Conservation (phyloP, 2,797 vertebrate genomes). For the Crocidura indochinensis region DNA sequence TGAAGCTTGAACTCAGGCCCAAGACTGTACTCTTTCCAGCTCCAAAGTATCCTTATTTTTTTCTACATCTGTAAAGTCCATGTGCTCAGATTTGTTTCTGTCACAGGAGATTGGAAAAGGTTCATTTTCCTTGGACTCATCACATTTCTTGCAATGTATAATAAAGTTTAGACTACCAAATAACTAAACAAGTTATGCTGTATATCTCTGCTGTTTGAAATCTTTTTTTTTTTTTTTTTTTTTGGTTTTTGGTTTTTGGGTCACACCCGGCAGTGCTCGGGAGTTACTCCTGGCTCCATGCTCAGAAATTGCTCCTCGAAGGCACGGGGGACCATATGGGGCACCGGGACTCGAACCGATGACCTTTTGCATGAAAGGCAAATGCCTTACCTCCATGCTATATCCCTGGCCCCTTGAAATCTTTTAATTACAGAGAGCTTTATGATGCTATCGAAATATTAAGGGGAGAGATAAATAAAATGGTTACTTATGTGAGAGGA, state of each 20-base stretch:
- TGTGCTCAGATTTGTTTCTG: background rate
- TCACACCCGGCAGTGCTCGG: too few species aligned
- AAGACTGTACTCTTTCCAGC: too few species aligned
- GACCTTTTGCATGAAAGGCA: too few species aligned
- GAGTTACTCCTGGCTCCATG: too few species aligned
- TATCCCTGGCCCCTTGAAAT: too few species aligned
- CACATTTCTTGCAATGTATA: conserved; percentile 28
- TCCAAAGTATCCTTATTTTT: background rate
- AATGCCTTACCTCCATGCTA: too few species aligned
- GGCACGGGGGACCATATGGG: too few species aligned
- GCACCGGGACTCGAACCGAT: too few species aligned
- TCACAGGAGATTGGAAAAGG: background rate
- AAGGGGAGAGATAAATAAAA: conserved; percentile 52
- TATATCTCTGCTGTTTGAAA: conserved; percentile 32
- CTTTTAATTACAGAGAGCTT: conserved; percentile 36
- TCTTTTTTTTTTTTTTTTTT: too few species aligned
- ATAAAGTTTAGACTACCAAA: conserved; percentile 13
- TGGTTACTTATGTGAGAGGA: background rate
- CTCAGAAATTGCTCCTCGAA: too few species aligned
- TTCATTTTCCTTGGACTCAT: background rate
- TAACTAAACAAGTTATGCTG: conserved; percentile 34
- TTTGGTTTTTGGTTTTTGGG: too few species aligned
- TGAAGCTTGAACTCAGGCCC: too few species aligned
- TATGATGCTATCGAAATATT: conserved; percentile 6
- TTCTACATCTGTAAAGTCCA: conserved; percentile 23